phyloP scores from a whole-genome alignment of 2,113 vertebrate genomes.

The Callipepla californica region DNA sequence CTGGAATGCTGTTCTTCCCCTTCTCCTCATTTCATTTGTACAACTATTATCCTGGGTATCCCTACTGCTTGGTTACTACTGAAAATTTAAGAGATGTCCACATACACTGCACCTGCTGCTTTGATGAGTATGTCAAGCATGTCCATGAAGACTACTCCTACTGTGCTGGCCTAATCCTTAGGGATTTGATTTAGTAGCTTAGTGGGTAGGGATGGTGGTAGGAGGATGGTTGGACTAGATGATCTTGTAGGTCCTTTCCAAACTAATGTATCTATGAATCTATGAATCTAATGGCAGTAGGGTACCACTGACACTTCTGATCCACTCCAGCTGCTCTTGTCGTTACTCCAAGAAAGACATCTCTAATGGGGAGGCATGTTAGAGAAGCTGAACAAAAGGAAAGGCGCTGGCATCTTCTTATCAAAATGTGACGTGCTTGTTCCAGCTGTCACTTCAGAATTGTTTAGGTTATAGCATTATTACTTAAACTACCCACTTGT shows the following conservation, averaged over 20 bases:
- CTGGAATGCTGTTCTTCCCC: background rate
- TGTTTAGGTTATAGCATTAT: rapidly evolving
- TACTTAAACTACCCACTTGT: background rate
- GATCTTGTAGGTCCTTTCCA: no score
- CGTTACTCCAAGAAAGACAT: rapidly evolving
- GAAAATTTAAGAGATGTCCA: background rate
- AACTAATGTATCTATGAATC: no score
- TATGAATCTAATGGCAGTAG: background rate
- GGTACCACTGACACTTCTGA: background rate
- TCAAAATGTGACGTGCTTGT: background rate
- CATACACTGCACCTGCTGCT: background rate
- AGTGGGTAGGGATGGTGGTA: no score
- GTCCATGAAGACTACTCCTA: background rate
- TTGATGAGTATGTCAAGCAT: background rate
- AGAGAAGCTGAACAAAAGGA: background rate
- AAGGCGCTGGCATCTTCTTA: background rate
- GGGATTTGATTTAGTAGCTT: no score
- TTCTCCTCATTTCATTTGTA: background rate
- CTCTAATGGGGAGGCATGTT: background rate
- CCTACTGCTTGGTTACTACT: background rate
- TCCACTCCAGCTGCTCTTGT: background rate
- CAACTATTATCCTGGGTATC: no score
- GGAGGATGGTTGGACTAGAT: no score
- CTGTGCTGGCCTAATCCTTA: background rate
- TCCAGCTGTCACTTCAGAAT: background rate